Evolutionary conservation across 2,888 invertebrate species (phyloP).

Genomic region (Latheticus oryzae): DNA sequence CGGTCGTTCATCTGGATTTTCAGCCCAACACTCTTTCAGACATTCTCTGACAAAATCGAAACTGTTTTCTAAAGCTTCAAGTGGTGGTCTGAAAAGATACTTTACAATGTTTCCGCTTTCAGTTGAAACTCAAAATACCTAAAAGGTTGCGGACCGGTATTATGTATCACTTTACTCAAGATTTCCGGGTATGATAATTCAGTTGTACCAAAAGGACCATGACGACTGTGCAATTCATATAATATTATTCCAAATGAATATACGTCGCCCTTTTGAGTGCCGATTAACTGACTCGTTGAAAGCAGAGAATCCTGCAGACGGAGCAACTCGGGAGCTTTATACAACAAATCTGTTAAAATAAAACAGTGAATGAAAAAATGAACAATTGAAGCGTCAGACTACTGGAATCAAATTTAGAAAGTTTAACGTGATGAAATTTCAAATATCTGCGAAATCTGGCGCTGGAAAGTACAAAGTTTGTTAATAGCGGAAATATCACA

Average conservation of each 20-base stretch:
- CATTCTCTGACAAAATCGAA: slow-evolving; percentile 90
- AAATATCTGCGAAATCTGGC: too few species aligned
- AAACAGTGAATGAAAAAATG: too few species aligned
- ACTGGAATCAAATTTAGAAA: too few species aligned
- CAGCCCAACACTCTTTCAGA: slow-evolving; percentile 88
- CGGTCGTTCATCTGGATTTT: slow-evolving; percentile 81
- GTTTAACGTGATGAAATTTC: too few species aligned
- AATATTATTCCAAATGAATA: slow-evolving; percentile 90
- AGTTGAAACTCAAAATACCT: slow-evolving; percentile 68
- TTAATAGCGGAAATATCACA: too few species aligned
- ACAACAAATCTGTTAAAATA: slow-evolving; percentile 73
- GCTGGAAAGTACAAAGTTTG: too few species aligned
- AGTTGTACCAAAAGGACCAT: slow-evolving; percentile 85
- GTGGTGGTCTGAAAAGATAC: slow-evolving; percentile 73
- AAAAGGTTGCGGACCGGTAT: slow-evolving; percentile 67
- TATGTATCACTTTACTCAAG: slow-evolving; percentile 71
- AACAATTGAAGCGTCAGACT: too few species aligned
- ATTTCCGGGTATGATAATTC: slow-evolving; percentile 76
- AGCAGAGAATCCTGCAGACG: slow-evolving; percentile 64
- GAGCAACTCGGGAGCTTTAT: slow-evolving; percentile 85
- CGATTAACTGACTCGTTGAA: slow-evolving; percentile 56
- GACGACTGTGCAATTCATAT: slow-evolving; percentile 87
- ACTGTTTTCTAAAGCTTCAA: slow-evolving; percentile 81
- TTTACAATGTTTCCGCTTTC: slow-evolving; percentile 4
- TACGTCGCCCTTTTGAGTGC: slow-evolving; percentile 82